phyloP scores from a whole-genome alignment of 2,888 invertebrate species.

The Cylloceria caligata region DNA sequence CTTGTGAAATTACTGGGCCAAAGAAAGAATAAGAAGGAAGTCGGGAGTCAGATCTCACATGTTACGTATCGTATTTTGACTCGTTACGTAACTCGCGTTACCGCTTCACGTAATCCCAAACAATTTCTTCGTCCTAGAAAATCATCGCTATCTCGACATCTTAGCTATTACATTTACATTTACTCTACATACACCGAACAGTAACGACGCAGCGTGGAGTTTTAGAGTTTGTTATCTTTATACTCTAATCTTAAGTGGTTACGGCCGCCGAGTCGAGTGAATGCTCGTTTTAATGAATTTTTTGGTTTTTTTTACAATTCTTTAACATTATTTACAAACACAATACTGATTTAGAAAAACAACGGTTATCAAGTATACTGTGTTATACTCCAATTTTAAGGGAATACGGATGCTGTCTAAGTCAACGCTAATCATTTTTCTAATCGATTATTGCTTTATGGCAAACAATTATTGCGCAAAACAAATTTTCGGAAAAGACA shows the following conservation, averaged over 20 bases:
- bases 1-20: constrained; percentile 38
- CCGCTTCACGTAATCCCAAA: neutral
- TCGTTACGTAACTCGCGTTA: constrained; percentile 15
- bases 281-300: neutral
- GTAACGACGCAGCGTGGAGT: neutral
- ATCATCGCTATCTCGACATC: constrained; percentile 17
- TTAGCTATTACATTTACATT: neutral
- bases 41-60: constrained; percentile 53
- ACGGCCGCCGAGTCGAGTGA: neutral
- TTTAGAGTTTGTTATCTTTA: neutral
- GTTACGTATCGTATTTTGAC: constrained; percentile 40
- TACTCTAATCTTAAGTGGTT: neutral
- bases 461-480: no score
- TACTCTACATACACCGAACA: neutral
- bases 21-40: constrained; percentile 57
- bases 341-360: no score
- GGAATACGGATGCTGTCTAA: no score
- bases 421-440: no score
- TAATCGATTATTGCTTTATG: no score
- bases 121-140: constrained; percentile 13
- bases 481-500: no score
- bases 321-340: no score
- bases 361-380: no score
- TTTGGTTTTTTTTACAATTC: neutral
- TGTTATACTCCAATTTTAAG: no score